A percentile compares a stretch with the other conserved stretches of the same genome.
These are phyloP conservation scores for Sapayoa aenigma DNA, from an alignment of 2,113 vertebrate species.

Conservation along the genomic window DNA sequence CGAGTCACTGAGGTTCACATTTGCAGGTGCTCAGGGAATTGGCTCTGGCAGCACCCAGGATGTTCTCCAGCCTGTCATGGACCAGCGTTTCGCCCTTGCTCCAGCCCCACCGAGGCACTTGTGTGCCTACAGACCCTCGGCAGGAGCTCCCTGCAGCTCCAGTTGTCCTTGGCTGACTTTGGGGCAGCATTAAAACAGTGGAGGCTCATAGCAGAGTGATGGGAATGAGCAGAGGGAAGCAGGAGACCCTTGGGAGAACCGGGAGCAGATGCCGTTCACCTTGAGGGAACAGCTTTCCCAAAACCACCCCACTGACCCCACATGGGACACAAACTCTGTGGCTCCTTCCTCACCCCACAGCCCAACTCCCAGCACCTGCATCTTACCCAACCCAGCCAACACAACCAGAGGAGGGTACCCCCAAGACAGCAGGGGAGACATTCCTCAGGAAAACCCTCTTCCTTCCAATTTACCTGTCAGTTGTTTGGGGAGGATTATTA, in stretches of 20 bases:
- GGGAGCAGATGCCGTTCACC: neutral
- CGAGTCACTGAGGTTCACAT: neutral
- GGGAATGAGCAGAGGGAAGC: neutral
- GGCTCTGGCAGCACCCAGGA: neutral
- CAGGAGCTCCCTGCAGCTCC: neutral
- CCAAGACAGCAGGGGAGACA: neutral
- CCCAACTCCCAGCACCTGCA: neutral
- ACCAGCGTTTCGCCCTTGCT: accelerated
- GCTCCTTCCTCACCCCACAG: neutral
- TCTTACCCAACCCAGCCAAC: neutral
- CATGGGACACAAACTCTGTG: accelerated
- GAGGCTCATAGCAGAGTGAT: neutral
- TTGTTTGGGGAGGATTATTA: neutral
- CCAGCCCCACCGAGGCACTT: accelerated
- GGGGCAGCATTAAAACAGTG: neutral
- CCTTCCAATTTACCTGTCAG: neutral
- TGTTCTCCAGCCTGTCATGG: neutral
- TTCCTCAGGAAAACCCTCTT: neutral
- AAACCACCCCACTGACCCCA: accelerated
- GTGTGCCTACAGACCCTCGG: neutral
- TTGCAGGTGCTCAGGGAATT: neutral
- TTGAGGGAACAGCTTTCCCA: neutral
- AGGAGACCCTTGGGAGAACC: neutral
- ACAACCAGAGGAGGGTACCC: neutral
- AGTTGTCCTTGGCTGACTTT: neutral